phyloP scores from a whole-genome alignment of 2,797 vertebrate species.

The Squalus acanthias region DNA sequence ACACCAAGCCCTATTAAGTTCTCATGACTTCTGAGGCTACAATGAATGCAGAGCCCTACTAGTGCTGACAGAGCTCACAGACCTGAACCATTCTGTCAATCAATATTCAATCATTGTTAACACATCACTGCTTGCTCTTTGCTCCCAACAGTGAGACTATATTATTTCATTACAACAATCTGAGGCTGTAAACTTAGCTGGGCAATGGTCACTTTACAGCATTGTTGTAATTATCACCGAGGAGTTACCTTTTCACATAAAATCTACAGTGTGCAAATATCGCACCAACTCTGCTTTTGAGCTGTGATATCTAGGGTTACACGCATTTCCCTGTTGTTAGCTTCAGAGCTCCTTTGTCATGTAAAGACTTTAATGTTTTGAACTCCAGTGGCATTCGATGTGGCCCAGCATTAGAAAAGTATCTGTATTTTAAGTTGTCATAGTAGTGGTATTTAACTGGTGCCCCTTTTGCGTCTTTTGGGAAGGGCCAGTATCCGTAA shows the following conservation, averaged over 20 bases:
- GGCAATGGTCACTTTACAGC: background rate
- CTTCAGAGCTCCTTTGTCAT: constrained; percentile 76
- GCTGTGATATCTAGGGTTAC: constrained; percentile 57
- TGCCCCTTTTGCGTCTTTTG: constrained; percentile 70
- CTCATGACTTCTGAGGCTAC: constrained; percentile 9
- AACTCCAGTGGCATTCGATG: constrained; percentile 83
- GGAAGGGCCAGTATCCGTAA: constrained; percentile 84
- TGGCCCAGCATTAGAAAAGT: constrained; percentile 74
- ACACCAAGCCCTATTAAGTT: constrained; percentile 33
- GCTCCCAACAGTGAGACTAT: constrained; percentile 19
- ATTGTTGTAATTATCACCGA: background rate
- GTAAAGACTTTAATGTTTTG: constrained; percentile 69
- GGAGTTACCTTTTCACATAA: constrained; percentile 14
- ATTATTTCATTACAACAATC: constrained; percentile 27
- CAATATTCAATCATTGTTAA: constrained; percentile 37
- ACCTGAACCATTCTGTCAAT: constrained; percentile 39
- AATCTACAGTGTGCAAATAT: constrained; percentile 17
- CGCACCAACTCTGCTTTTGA: background rate
- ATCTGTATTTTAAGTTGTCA: constrained; percentile 75
- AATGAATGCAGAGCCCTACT: constrained; percentile 39
- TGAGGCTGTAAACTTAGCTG: constrained; percentile 31
- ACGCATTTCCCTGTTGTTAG: constrained; percentile 71
- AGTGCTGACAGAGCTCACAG: constrained; percentile 22
- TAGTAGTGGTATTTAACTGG: constrained; percentile 82
- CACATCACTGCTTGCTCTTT: constrained; percentile 29